phyloP scores from a whole-genome alignment of 2,113 vertebrate genomes.

The Centropus bengalensis region DNA sequence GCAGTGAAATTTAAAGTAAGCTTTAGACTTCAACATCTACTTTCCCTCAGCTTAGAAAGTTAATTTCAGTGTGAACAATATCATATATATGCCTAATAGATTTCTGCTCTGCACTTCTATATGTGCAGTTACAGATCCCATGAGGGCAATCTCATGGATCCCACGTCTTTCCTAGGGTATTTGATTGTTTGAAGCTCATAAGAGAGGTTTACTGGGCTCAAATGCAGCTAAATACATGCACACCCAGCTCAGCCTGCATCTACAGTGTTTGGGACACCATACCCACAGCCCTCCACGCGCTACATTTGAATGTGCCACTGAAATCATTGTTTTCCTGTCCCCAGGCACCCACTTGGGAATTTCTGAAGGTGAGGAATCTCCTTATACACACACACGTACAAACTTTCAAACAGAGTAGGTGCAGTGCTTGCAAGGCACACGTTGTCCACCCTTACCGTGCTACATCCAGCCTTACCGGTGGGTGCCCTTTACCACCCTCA shows the following conservation, averaged over 20 bases:
- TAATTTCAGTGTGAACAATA: background rate
- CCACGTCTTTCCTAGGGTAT: background rate
- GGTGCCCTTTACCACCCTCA: background rate
- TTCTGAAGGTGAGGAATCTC: background rate
- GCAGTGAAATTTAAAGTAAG: background rate
- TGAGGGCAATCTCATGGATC: background rate
- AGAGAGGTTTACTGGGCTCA: background rate
- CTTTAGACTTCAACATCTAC: background rate
- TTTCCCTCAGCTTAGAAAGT: background rate
- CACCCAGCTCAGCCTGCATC: background rate
- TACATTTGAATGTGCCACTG: background rate
- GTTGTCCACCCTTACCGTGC: background rate
- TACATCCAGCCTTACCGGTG: fast-evolving
- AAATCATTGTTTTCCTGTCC: background rate
- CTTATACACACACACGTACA: background rate
- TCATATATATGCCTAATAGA: background rate
- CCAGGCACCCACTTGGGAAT: background rate
- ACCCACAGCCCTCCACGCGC: background rate
- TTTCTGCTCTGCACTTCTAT: background rate
- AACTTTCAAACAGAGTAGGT: background rate
- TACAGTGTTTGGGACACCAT: background rate
- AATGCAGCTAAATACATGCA: background rate
- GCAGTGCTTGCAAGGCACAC: fast-evolving
- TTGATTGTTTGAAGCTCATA: background rate
- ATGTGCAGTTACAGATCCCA: background rate